Evolutionary conservation across 2,888 invertebrate genomes (phyloP).

Genomic region (Perdita meconis): DNA sequence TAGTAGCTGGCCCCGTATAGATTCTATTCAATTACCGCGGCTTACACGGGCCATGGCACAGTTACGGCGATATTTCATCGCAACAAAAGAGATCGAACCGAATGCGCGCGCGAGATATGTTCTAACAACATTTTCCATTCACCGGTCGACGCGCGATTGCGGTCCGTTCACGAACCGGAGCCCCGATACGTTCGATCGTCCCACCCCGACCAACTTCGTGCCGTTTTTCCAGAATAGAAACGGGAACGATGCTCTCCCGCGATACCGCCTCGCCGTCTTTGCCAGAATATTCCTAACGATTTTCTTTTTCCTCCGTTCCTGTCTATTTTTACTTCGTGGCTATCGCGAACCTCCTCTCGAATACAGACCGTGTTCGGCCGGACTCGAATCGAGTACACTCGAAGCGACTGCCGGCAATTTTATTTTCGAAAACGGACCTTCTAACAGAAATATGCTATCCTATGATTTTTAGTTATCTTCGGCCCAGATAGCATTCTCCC

Average conservation of each 20-base stretch:
- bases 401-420: too few species aligned
- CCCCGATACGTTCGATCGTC: slow-evolving; percentile 8
- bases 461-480: too few species aligned
- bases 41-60: slow-evolving; percentile 30
- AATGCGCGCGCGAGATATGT: slow-evolving; percentile 5
- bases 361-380: neutral
- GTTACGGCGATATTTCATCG: slow-evolving; percentile 41
- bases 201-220: neutral
- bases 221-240: neutral
- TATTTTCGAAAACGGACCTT: neutral
- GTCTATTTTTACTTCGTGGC: slow-evolving; percentile 13
- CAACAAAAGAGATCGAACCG: slow-evolving; percentile 34
- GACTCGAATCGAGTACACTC: neutral
- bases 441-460: neutral
- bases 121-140: slow-evolving; percentile 27
- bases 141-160: slow-evolving; percentile 7
- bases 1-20: slow-evolving; percentile 34
- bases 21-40: slow-evolving; percentile 49
- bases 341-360: neutral
- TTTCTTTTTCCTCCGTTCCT: neutral
- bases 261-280: slow-evolving; percentile 8
- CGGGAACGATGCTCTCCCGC: neutral
- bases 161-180: slow-evolving; percentile 11
- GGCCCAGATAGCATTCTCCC: too few species aligned
- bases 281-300: slow-evolving; percentile 17